Conservation (phyloP, 2,113 vertebrate genomes). For the Heloderma charlesbogerti region DNA sequence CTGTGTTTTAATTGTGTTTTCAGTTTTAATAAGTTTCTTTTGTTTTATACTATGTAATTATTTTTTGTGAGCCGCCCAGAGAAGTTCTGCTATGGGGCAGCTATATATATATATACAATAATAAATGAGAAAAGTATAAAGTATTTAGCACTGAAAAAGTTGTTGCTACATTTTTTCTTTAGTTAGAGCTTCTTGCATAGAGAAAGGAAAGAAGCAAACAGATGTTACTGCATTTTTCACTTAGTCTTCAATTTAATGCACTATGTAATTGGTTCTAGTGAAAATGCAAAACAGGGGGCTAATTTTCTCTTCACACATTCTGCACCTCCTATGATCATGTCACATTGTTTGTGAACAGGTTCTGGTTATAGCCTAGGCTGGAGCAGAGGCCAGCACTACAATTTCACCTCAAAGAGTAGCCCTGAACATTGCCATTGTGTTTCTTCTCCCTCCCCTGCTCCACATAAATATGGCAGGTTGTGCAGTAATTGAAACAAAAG, state of each 20-base stretch:
- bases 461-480: not conserved
- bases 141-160: not conserved
- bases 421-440: not conserved
- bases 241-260: slow-evolving; percentile 36
- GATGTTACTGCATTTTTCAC: slow-evolving; percentile 16
- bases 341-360: slow-evolving; percentile 15
- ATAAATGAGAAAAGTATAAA: not conserved
- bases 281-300: slow-evolving; percentile 7
- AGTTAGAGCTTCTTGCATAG: not conserved
- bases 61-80: not conserved
- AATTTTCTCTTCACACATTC: slow-evolving; percentile 34
- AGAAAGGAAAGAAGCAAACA: slow-evolving; percentile 5
- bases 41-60: not conserved
- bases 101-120: not conserved
- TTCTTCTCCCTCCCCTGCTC: not conserved
- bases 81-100: not conserved
- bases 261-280: slow-evolving; percentile 27
- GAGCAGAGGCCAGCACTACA: not conserved
- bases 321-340: slow-evolving; percentile 18
- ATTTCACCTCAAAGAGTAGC: not conserved
- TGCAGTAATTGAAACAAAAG: not conserved
- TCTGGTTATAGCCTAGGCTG: not conserved
- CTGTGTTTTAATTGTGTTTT: not conserved
- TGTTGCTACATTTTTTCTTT: not conserved
- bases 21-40: not conserved